These are phyloP conservation scores for Heterodera carotae DNA, from an alignment of 1,140 invertebrate genomes.

Conservation along the genomic window DNA sequence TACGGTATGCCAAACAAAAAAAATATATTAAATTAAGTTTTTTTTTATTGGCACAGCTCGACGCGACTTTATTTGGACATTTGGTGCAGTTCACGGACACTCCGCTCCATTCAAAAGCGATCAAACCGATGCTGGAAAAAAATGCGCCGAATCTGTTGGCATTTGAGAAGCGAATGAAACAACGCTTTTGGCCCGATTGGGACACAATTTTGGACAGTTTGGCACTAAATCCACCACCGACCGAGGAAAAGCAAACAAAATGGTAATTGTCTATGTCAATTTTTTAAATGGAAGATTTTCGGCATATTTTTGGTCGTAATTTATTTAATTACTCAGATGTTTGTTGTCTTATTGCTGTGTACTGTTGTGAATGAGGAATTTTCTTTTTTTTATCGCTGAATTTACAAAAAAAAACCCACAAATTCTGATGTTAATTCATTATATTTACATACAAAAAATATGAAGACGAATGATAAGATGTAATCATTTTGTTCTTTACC, in stretches of 20 bases:
- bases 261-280: background rate
- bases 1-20: conserved; percentile 68
- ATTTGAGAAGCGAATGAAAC: conserved; percentile 51
- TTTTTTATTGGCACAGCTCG: conserved; percentile 40
- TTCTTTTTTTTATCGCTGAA: too few relatives aligned
- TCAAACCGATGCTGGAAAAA: conserved; percentile 47
- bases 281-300: too few relatives aligned
- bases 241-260: background rate
- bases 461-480: too few relatives aligned
- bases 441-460: too few relatives aligned
- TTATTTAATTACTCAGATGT: too few relatives aligned
- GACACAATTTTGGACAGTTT: conserved; percentile 42
- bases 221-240: conserved; percentile 34
- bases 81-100: conserved; percentile 45
- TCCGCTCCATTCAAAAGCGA: conserved; percentile 42
- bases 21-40: background rate
- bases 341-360: too few relatives aligned
- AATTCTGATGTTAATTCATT: too few relatives aligned
- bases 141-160: conserved; percentile 48
- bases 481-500: too few relatives aligned
- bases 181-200: conserved; percentile 59
- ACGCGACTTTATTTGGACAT: conserved; percentile 51
- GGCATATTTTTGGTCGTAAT: too few relatives aligned
- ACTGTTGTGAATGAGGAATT: too few relatives aligned
- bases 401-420: too few relatives aligned